These are phyloP conservation scores for Bradynema listronoti DNA, from an alignment of 1,140 invertebrate species.

Conservation along the genomic window DNA sequence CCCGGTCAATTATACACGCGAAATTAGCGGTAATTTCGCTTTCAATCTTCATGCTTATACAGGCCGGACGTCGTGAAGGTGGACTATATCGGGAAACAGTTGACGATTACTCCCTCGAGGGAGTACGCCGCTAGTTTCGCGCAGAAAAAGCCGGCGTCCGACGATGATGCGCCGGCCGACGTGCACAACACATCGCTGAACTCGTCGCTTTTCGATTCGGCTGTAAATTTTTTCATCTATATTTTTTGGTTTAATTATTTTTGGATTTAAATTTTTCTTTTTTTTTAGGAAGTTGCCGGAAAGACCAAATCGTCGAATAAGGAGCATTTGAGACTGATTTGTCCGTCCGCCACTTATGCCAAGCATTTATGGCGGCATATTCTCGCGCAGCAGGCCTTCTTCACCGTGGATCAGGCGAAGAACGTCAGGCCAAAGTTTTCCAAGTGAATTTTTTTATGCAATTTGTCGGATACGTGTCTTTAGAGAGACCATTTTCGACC, in stretches of 20 bases:
- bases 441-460: constrained; percentile 30
- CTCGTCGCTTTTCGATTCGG: constrained; percentile 11
- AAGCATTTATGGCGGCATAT: constrained; percentile 51
- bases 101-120: constrained; percentile 14
- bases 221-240: constrained; percentile 6
- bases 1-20: too few relatives aligned
- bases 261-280: constrained; percentile 26
- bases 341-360: constrained; percentile 42
- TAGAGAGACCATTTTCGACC: constrained; percentile 6
- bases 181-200: constrained; percentile 14
- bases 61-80: constrained; percentile 11
- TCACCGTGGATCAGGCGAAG: constrained; percentile 39
- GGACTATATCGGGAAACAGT: constrained; percentile 23
- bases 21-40: too few relatives aligned
- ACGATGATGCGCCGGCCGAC: not conserved
- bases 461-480: too few relatives aligned
- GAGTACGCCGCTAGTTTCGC: constrained; percentile 1
- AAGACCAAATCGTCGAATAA: constrained; percentile 30
- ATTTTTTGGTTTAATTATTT: constrained; percentile 10
- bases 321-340: constrained; percentile 38
- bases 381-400: constrained; percentile 49
- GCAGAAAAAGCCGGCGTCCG: not conserved
- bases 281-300: constrained; percentile 29
- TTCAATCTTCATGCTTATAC: too few relatives aligned
- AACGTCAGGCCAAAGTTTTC: constrained; percentile 49